Evolutionary conservation across 2,888 invertebrate species (phyloP), one percentile per base, ranked within the genome.

Genomic region (Eueremaeus valkanovi): DNA sequence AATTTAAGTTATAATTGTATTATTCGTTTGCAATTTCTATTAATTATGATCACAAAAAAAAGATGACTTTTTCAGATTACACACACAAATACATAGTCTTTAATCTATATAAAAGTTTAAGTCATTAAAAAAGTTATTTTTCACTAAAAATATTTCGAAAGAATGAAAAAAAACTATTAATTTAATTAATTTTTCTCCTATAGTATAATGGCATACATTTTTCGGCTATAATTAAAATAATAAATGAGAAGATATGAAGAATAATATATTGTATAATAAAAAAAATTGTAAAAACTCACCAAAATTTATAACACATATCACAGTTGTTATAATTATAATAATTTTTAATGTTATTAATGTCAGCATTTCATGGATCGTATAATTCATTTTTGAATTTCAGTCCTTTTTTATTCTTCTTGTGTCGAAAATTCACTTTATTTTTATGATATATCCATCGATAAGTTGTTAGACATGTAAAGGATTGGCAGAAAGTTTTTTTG

Each of bases 291-390:
- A 45, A 45, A 27, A 55, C 55, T 55, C 24, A 55, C 55, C 55
- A 11, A 55, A 55, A 55, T 55, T 55, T 27, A 55, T 55, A 55
- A 55, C 24, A 55, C 24, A 27, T 55, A 55, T 55, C 55, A 55
- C 55, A 55, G 55, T 55, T 45, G 16, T 45, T 45, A 45, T 45
- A 55, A 55, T 55, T 27, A 55, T 55, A 24, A 55, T 55, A 55
- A 55, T 55, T 24, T 27, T 55, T 24, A 55, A 27, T 55, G 55
- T 55, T 27, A 55, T 55, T 55, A 55, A 55, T 55, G 55, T 24
- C 55, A 55, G 6, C 3, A 9, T 27, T 55, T 55, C 55, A 24
- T 27, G 55, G 21, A 27, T 16, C 3, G 55, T 9, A 24, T 55
- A 55, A 21, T 55, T 55, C 55, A 55, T 55, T 55, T 55, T 11